phyloP scores from a whole-genome alignment of 2,888 invertebrate genomes.

The Dastarcus helophoroides region DNA sequence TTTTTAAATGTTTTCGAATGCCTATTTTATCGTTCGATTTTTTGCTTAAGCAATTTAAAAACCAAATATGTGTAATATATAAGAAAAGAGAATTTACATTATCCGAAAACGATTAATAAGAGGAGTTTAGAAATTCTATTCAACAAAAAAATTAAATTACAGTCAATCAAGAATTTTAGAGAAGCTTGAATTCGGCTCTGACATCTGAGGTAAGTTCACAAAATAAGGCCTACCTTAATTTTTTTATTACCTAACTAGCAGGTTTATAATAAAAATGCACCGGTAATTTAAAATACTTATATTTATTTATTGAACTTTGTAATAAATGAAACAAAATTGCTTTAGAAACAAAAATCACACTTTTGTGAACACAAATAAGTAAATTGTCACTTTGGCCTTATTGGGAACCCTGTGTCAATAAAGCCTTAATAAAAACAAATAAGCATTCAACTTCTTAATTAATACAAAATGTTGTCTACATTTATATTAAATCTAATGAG shows the following conservation, averaged over 20 bases:
- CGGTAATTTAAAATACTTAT: slow-evolving; percentile 6
- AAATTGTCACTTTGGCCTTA: slow-evolving; percentile 6
- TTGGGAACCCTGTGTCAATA: slow-evolving; percentile 5
- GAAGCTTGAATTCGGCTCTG: too few species aligned
- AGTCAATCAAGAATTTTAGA: too few species aligned
- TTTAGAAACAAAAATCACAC: slow-evolving; percentile 5
- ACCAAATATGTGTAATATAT: too few species aligned
- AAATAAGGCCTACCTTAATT: slow-evolving; percentile 7
- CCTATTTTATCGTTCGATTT: too few species aligned
- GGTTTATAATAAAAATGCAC: slow-evolving; percentile 7
- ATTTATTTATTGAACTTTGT: slow-evolving; percentile 6
- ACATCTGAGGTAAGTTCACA: too few species aligned
- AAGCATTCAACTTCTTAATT: slow-evolving; percentile 5
- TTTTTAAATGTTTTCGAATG: too few species aligned
- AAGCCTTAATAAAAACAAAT: slow-evolving; percentile 7
- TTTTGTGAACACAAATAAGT: slow-evolving; percentile 2
- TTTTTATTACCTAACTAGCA: slow-evolving; percentile 6
- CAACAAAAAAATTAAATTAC: too few species aligned
- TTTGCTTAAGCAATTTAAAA: too few species aligned
- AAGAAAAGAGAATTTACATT: too few species aligned
- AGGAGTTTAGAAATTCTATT: too few species aligned
- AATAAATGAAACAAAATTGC: slow-evolving; percentile 6
- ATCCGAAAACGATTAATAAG: too few species aligned
- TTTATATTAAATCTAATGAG: too few species aligned
- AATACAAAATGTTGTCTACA: slow-evolving; percentile 5